A percentile compares a stretch with the other conserved stretches of the same genome.
phyloP scores from a whole-genome alignment of 2,113 vertebrate species.

The Genyomyrus donnyi region DNA sequence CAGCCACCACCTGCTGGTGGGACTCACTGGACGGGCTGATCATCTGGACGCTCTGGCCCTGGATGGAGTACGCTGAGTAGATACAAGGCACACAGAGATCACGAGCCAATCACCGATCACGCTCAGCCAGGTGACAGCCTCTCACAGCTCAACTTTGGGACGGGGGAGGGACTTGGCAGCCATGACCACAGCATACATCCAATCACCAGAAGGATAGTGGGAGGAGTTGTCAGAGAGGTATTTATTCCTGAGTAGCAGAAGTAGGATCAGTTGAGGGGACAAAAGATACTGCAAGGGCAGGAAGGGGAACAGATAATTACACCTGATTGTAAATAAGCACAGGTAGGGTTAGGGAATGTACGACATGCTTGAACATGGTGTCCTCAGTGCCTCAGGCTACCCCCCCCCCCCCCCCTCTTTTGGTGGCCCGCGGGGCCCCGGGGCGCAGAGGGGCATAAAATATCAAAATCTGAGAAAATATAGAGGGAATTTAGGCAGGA shows the following conservation, averaged over 20 bases:
- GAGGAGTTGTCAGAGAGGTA: not conserved
- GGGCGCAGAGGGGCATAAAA: too few species aligned
- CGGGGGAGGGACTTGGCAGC: not conserved
- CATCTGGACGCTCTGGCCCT: conserved; percentile 92
- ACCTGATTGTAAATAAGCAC: not conserved
- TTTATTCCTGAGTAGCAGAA: not conserved
- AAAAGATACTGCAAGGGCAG: not conserved
- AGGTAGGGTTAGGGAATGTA: not conserved
- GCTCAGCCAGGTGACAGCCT: not conserved
- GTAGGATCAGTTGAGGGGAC: not conserved
- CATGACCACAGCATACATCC: not conserved
- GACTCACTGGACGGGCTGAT: conserved; percentile 97
- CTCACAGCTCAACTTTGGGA: not conserved
- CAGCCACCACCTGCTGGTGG: conserved; percentile 96
- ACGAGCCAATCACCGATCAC: not conserved
- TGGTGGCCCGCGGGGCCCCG: too few species aligned
- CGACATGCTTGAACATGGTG: not conserved
- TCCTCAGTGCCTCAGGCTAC: not conserved
- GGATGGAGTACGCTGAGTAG: conserved; percentile 85
- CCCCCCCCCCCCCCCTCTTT: too few species aligned
- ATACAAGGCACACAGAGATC: conserved; percentile 16
- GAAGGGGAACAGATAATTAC: not conserved
- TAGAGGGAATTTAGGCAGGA: too few species aligned
- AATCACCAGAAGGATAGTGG: not conserved
- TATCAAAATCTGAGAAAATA: too few species aligned